Percentiles rank a stretch among this genome's conserved stretches.
These are phyloP conservation scores for Euleptes europaea DNA, from an alignment of 2,113 vertebrate genomes.

Conservation along the genomic window DNA sequence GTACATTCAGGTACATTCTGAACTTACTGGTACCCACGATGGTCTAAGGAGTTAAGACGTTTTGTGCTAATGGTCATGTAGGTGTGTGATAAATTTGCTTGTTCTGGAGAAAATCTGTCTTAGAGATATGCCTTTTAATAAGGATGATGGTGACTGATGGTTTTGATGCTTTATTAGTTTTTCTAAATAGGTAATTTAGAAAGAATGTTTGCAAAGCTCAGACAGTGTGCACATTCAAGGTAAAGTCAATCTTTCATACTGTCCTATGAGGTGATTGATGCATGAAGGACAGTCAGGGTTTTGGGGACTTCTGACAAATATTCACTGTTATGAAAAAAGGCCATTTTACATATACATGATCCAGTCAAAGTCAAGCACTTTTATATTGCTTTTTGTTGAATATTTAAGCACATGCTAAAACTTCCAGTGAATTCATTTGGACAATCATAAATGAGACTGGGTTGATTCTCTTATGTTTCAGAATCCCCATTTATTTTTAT, in stretches of 20 bases:
- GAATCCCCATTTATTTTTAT: too few species aligned
- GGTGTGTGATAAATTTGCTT: background rate
- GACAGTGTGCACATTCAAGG: slow-evolving; percentile 2
- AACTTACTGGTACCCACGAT: background rate
- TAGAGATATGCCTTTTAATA: background rate
- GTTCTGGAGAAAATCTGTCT: background rate
- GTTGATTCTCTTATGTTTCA: too few species aligned
- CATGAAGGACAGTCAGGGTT: background rate
- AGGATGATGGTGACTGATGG: background rate
- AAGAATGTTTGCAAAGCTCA: slow-evolving; percentile 14
- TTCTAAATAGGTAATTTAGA: background rate
- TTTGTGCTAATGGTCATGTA: background rate
- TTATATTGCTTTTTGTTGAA: too few species aligned
- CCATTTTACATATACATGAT: background rate
- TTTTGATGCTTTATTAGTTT: slow-evolving; percentile 28
- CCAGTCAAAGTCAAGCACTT: too few species aligned
- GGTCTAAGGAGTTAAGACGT: background rate
- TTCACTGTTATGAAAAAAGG: too few species aligned
- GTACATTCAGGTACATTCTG: background rate
- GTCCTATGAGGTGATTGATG: background rate
- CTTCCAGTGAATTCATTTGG: too few species aligned
- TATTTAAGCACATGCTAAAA: too few species aligned
- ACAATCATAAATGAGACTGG: too few species aligned
- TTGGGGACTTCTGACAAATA: background rate
- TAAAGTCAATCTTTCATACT: background rate